These are phyloP conservation scores for Notodonta dromedarius DNA, from an alignment of 2,888 invertebrate genomes.

Conservation along the genomic window DNA sequence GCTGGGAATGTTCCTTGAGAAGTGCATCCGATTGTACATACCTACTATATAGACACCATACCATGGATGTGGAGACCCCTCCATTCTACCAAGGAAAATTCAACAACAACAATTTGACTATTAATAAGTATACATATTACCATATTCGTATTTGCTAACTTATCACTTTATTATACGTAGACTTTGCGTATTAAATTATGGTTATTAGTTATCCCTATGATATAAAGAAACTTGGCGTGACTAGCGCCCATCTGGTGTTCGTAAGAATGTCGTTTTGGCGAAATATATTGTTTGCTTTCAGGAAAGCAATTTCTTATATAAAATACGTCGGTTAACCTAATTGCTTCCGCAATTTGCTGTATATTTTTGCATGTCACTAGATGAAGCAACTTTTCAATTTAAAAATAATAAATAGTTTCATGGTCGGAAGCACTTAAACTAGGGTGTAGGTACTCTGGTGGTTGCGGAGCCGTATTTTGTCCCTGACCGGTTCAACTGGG, in stretches of 20 bases:
- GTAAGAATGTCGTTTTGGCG: conserved; percentile 32
- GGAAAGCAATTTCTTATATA: conserved; percentile 22
- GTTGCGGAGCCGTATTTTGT: too few relatives aligned
- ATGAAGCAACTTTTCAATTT: neutral
- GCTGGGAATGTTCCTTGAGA: too few relatives aligned
- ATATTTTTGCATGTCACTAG: neutral
- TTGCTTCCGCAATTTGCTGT: conserved; percentile 9
- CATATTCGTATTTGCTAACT: too few relatives aligned
- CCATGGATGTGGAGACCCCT: too few relatives aligned
- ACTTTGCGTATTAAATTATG: neutral
- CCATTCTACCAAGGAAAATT: too few relatives aligned
- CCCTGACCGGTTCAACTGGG: too few relatives aligned
- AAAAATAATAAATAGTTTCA: neutral
- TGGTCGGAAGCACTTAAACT: neutral
- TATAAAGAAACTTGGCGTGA: conserved; percentile 33
- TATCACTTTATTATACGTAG: too few relatives aligned
- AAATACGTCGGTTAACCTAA: conserved; percentile 21
- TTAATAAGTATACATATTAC: too few relatives aligned
- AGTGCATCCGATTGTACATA: too few relatives aligned
- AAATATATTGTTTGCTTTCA: conserved; percentile 35
- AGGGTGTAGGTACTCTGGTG: neutral
- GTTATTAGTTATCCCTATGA: neutral
- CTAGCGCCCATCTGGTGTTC: conserved; percentile 26
- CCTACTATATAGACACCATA: too few relatives aligned
- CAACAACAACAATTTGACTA: too few relatives aligned